These are phyloP conservation scores for Sebastes minor DNA, from an alignment of 2,797 vertebrate species.

Conservation along the genomic window DNA sequence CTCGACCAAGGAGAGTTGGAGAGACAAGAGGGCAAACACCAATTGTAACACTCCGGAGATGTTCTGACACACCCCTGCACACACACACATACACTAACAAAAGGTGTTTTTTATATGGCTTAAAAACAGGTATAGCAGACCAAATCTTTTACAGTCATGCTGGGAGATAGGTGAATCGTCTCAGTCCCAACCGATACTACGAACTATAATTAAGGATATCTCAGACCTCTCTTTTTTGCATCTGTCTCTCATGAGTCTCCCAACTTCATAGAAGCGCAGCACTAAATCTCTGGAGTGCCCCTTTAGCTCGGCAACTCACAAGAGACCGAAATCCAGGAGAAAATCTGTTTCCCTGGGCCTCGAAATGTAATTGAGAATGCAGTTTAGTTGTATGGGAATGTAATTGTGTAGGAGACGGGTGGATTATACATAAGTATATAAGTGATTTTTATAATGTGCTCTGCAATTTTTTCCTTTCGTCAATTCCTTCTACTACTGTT, in stretches of 20 bases:
- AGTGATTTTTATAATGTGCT: neutral
- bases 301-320: no score
- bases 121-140: neutral
- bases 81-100: neutral
- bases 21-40: slow-evolving; percentile 69
- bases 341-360: neutral
- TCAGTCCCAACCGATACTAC: neutral
- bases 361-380: neutral
- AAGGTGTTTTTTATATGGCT: neutral
- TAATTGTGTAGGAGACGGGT: neutral
- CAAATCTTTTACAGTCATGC: neutral
- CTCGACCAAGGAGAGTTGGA: slow-evolving; percentile 57
- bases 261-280: neutral
- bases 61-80: slow-evolving; percentile 30
- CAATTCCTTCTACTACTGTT: neutral
- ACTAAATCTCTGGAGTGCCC: neutral
- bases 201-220: neutral
- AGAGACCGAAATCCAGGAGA: neutral
- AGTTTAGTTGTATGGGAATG: neutral
- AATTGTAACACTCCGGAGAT: slow-evolving; percentile 52
- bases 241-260: neutral
- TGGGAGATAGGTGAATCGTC: no score
- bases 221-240: neutral
- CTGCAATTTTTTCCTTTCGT: neutral
- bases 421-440: neutral